Conservation (phyloP, 2,888 invertebrate genomes). For the Lottia scabra region DNA sequence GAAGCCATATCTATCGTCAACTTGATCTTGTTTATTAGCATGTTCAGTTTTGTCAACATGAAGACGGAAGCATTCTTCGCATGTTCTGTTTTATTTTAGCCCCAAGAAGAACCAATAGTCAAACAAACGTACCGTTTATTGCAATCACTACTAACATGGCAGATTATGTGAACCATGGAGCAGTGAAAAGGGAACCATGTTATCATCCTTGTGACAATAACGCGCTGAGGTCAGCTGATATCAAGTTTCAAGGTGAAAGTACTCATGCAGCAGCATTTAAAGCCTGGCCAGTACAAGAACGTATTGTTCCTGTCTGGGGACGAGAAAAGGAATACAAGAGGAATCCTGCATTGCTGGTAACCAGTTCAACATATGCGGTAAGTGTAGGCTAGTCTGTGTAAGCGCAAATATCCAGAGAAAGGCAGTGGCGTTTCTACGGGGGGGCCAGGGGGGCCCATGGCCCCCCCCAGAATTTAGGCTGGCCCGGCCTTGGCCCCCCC, state of each 20-base stretch:
- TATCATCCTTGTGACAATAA: slow-evolving; percentile 10
- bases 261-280: slow-evolving; percentile 12
- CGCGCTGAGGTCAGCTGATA: not conserved
- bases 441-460: too few relatives aligned
- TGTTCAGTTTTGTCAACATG: too few relatives aligned
- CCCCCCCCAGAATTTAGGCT: too few relatives aligned
- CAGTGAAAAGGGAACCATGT: slow-evolving; percentile 1
- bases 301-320: slow-evolving; percentile 18
- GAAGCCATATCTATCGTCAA: too few relatives aligned
- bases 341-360: not conserved
- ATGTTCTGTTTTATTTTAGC: not conserved
- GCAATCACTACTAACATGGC: slow-evolving; percentile 21
- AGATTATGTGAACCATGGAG: slow-evolving; percentile 21
- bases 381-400: not conserved
- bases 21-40: too few relatives aligned
- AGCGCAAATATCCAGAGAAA: too few relatives aligned
- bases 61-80: too few relatives aligned
- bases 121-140: slow-evolving; percentile 10
- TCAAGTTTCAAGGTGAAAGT: slow-evolving; percentile 17
- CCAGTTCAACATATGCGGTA: slow-evolving; percentile 16
- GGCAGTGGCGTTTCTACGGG: too few relatives aligned
- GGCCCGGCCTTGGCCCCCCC: too few relatives aligned
- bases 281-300: slow-evolving; percentile 16
- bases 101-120: not conserved
- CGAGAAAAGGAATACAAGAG: slow-evolving; percentile 17